These are phyloP conservation scores for Apodemus sylvaticus DNA, from an alignment of 2,113 vertebrate genomes.

Conservation along the genomic window DNA sequence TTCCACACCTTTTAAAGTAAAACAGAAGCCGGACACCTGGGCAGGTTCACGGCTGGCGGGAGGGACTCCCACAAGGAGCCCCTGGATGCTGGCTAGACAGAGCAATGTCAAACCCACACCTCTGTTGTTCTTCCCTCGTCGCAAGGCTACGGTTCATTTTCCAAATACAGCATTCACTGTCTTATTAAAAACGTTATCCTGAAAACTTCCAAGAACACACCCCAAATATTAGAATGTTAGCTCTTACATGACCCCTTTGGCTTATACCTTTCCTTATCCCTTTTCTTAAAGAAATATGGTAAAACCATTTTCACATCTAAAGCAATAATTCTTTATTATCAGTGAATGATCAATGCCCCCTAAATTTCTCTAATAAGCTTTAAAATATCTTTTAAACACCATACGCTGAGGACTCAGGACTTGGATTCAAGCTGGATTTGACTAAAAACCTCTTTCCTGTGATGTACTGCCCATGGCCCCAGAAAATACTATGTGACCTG, in stretches of 20 bases:
- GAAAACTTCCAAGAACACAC: neutral
- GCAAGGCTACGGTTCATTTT: neutral
- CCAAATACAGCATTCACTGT: neutral
- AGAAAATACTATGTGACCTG: neutral
- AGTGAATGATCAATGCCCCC: neutral
- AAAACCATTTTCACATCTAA: neutral
- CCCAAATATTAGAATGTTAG: neutral
- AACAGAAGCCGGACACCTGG: neutral
- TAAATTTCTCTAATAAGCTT: slow-evolving; percentile 3
- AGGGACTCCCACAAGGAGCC: neutral
- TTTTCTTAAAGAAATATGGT: neutral
- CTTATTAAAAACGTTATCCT: neutral
- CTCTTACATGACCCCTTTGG: neutral
- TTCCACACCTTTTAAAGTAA: neutral
- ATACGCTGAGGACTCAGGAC: neutral
- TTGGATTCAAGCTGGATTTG: neutral
- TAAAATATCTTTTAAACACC: neutral
- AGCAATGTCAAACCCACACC: neutral
- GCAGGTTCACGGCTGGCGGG: neutral
- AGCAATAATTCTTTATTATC: neutral
- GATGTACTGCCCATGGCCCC: neutral
- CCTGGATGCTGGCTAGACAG: neutral
- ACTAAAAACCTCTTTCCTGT: neutral
- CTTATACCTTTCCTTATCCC: neutral
- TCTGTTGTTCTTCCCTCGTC: neutral